These are phyloP conservation scores for Eriocheir sinensis DNA, from an alignment of 1,140 invertebrate genomes.

Conservation along the genomic window DNA sequence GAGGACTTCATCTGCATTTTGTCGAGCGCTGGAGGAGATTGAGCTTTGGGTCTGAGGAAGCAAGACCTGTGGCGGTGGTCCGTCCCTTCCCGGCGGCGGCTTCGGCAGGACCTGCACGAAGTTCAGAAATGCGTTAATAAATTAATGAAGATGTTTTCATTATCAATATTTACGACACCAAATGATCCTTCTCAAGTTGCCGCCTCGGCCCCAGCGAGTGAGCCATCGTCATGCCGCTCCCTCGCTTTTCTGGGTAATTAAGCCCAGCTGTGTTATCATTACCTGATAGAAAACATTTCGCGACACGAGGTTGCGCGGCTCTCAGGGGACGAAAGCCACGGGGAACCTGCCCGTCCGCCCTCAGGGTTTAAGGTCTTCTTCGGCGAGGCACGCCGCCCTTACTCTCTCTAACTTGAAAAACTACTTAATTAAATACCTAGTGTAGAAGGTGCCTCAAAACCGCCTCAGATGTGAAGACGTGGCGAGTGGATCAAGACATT, in stretches of 20 bases:
- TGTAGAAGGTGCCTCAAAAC: conserved; percentile 10
- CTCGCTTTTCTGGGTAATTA: conserved; percentile 40
- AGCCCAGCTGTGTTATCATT: conserved; percentile 32
- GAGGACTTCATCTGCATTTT: conserved; percentile 33
- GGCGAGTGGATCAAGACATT: conserved; percentile 56
- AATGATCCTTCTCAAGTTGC: conserved; percentile 60
- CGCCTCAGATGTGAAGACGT: conserved; percentile 31
- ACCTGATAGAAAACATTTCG: conserved; percentile 39
- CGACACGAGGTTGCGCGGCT: conserved; percentile 18
- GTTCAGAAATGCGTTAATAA: conserved; percentile 54
- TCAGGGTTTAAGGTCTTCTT: not conserved
- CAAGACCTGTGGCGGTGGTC: not conserved
- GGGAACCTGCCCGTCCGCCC: not conserved
- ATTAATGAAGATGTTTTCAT: conserved; percentile 57
- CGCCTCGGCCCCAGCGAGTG: not conserved
- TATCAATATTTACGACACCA: conserved; percentile 50
- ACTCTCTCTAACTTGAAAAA: not conserved
- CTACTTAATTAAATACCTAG: conserved; percentile 43
- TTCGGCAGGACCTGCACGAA: not conserved
- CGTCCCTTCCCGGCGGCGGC: not conserved
- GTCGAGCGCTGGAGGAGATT: not conserved
- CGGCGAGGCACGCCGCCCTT: not conserved
- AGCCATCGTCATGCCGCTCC: conserved; percentile 38
- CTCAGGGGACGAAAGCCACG: not conserved
- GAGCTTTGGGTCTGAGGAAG: not conserved